These are phyloP conservation scores for Eueremaeus valkanovi DNA, from an alignment of 2,888 invertebrate species.

Conservation along the genomic window DNA sequence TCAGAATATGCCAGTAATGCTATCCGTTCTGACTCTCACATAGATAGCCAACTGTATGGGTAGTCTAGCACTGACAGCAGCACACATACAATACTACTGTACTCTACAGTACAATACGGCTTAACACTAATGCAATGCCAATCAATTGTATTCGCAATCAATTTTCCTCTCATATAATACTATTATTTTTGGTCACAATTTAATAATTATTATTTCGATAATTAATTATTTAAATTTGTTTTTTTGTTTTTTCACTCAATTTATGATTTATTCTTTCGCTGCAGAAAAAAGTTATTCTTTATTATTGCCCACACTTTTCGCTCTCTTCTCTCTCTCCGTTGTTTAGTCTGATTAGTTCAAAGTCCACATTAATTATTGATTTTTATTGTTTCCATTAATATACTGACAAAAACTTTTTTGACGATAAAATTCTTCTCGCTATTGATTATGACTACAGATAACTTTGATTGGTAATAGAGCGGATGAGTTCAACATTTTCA, in stretches of 20 bases:
- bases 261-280: no score
- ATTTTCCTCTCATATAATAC: no score
- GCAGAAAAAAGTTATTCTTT: background rate
- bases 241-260: no score
- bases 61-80: background rate
- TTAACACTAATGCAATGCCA: no score
- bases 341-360: background rate
- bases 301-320: background rate
- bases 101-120: no score
- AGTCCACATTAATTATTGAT: constrained; percentile 10
- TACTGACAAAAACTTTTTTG: constrained; percentile 9
- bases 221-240: no score
- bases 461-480: background rate
- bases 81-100: background rate
- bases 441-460: background rate
- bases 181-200: no score
- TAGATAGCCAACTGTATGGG: constrained; percentile 3
- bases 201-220: no score
- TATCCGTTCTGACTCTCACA: constrained; percentile 21
- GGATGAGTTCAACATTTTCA: no score
- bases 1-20: constrained; percentile 18
- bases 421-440: background rate
- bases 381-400: constrained; percentile 21
- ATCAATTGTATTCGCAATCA: no score
- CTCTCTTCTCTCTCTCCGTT: background rate